Evolutionary conservation across 2,888 invertebrate species (phyloP), one percentile per base, ranked within the genome.

Genomic region (Epinotia bilunana): DNA sequence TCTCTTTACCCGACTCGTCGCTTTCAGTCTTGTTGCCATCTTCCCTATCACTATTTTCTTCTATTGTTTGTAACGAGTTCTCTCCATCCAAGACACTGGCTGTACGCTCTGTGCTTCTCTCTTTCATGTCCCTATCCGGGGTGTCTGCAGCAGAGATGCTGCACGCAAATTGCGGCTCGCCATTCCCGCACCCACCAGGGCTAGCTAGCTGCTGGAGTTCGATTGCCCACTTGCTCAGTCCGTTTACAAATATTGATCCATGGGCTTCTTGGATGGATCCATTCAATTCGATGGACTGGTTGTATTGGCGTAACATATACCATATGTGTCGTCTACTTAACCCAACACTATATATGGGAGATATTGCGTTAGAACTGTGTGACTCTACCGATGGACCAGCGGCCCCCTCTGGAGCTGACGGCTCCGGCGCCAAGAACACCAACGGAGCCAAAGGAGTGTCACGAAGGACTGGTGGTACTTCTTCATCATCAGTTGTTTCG

Each of bases 1-100:
- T 58, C 23, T 58, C 58, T 43, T 46, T 69, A 11, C 43, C 58
- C 13, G 68, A 58, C 43, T 57, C 57, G 5, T 68, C 67, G 1
- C 16, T 39, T 7, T 33, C 67, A 2, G 53, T 7, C 20, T 58
- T 16, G 6, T 16, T 69, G 12, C 13, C 12, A 11, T 39, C 49
- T 11, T 53, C 28, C 3, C n/a, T 53, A 12, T 53, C 11, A 9
- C 4, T 11, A 9, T 12, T 65, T 65, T 53, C 23, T 0, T 64
- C 43, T 13, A n/a, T 9, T 49, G 23, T 63, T 53, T 53, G 39
- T 16, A 9, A 13, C 3, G 43, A 33, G 13, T 9, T 58, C 7
- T 58, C 68, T 43, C 43, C 16, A 68, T 3, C 43, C 11, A 43
- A 4, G 1, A 13, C 11, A 5, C 12, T 28, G 33, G 12, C 7